Conservation (phyloP, 2,888 invertebrate genomes). For the Nomada flava region DNA sequence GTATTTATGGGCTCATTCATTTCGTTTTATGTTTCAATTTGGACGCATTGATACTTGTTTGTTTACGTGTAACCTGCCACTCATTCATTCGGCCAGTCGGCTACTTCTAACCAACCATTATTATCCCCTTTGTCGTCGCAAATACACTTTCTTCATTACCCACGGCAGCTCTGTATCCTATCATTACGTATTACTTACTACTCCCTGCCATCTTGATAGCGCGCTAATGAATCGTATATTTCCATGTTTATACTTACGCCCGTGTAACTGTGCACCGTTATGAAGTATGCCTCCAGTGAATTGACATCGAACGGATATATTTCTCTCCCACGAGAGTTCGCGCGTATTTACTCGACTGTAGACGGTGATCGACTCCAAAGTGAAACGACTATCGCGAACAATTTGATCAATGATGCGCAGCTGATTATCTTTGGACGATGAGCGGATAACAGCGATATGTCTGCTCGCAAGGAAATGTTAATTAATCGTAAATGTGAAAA, state of each 20-base stretch:
- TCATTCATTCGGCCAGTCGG: conserved; percentile 62
- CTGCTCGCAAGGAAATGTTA: neutral
- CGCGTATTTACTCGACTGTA: neutral
- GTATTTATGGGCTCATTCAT: conserved; percentile 82
- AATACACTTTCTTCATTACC: conserved; percentile 50
- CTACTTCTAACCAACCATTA: conserved; percentile 77
- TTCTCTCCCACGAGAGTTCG: neutral
- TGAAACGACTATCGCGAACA: too few species aligned
- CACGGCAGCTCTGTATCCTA: conserved; percentile 36
- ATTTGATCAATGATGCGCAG: neutral
- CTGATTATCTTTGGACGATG: neutral
- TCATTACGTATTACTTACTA: conserved; percentile 56
- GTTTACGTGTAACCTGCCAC: conserved; percentile 78
- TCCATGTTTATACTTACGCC: conserved; percentile 24
- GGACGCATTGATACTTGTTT: conserved; percentile 84
- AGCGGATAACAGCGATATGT: neutral
- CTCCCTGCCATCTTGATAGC: conserved; percentile 48
- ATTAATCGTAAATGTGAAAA: neutral
- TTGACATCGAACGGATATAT: neutral
- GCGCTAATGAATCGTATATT: conserved; percentile 41
- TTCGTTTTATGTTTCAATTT: conserved; percentile 83
- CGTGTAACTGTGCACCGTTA: neutral
- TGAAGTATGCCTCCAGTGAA: neutral
- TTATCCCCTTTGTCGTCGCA: conserved; percentile 75
- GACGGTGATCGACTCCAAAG: neutral